phyloP scores from a whole-genome alignment of 64 coral and sea anemone genomes.

The Porites australiensis region DNA sequence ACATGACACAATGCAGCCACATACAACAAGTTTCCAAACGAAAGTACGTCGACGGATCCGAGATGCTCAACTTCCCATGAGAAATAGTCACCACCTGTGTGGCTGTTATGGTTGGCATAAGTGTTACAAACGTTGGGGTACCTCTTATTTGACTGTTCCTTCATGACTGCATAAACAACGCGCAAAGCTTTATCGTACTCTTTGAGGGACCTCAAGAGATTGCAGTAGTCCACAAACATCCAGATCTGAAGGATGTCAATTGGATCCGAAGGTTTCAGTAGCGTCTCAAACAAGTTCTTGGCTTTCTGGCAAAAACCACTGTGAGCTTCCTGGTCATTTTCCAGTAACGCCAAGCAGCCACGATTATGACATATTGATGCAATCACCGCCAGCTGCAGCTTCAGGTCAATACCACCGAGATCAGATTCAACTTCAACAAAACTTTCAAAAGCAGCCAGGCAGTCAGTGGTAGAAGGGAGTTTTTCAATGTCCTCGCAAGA shows the following conservation, averaged over 20 bases:
- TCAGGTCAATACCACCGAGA: slow-evolving; percentile 24
- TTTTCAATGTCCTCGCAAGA: slow-evolving; percentile 6
- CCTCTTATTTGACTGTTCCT: slow-evolving; percentile 30
- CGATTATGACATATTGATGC: slow-evolving; percentile 16
- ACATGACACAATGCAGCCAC: slow-evolving; percentile 21
- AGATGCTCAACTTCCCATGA: slow-evolving; percentile 31
- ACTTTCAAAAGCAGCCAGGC: slow-evolving; percentile 24
- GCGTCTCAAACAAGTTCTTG: slow-evolving; percentile 17
- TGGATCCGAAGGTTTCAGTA: slow-evolving; percentile 12
- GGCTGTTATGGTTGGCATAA: slow-evolving; percentile 31
- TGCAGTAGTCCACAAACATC: slow-evolving; percentile 28
- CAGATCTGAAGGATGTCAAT: slow-evolving; percentile 22
- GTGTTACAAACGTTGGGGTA: slow-evolving; percentile 16
- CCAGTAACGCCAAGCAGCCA: slow-evolving; percentile 1
- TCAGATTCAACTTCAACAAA: slow-evolving; percentile 27
- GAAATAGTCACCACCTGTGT: slow-evolving; percentile 12
- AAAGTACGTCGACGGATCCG: slow-evolving; percentile 12
- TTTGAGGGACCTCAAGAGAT: slow-evolving; percentile 26
- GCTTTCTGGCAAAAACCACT: slow-evolving; percentile 1
- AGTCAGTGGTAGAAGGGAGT: background rate
- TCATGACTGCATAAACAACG: slow-evolving; percentile 19
- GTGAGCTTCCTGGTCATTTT: slow-evolving; percentile 20
- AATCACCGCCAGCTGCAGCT: slow-evolving; percentile 28
- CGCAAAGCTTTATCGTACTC: slow-evolving; percentile 34
- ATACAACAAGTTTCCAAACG: slow-evolving; percentile 33